Base-by-base conservation (phyloP, 2,888 invertebrate species). In the Euphydryas editha region DNA sequence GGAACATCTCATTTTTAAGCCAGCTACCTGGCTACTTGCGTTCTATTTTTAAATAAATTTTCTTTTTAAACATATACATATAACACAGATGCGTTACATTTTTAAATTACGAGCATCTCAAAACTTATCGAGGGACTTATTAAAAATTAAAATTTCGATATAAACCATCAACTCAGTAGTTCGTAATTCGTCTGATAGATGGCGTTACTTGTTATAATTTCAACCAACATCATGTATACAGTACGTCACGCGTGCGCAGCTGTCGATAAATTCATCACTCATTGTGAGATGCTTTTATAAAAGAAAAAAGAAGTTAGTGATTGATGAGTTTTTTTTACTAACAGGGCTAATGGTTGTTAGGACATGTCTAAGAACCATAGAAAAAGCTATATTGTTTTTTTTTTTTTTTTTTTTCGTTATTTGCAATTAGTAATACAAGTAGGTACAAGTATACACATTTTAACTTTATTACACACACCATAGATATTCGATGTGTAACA, bases 261-360 rank as follows among this genome's bases (percentile, higher is more conserved):
- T 87, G 86, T 85, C 81, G 67, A 78, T 70, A 75, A 77, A 84
- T 87, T 82, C 85, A 84, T 88, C 82, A 84, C n/a, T n/a, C n/a
- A n/a, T n/a, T n/a, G 78, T 75, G 76, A 30, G 51, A 8, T 24
- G n/a, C 18, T 24, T 51, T 51, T 51, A 8, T 24, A 21, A 11
- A 5, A 47, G 20, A 5, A 30, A 30, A 30, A 30, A 47, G 20
- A 47, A 47, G 47, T 47, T 47, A 3, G 13, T 13, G 20, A 47
- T 11, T 13, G 11, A 47, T 47, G n/a, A 17, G 46, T 36, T 4
- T 8, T 36, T 4, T 6, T 4, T 36, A 6, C 4, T 36, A 36
- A 36, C n/a, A n/a, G n/a, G n/a, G n/a, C n/a, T n/a, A n/a, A n/a
- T n/a, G n/a, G n/a, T n/a, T n/a, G n/a, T n/a, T n/a, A n/a, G n/a